These are phyloP conservation scores for Pantala flavescens DNA, from an alignment of 1,140 invertebrate genomes.

Conservation along the genomic window DNA sequence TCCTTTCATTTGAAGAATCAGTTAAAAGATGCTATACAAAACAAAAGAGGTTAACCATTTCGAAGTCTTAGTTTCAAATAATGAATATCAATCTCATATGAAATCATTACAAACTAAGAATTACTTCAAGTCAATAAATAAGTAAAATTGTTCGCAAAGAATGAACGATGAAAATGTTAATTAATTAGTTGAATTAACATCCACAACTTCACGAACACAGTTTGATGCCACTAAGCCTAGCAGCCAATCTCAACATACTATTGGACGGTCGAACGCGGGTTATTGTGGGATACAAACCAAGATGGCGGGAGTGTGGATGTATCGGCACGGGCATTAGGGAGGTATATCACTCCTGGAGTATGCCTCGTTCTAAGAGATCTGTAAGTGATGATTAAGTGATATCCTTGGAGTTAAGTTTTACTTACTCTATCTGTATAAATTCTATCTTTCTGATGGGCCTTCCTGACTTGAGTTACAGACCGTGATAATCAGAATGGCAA, in stretches of 20 bases:
- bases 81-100: too few relatives aligned
- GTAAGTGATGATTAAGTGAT: constrained; percentile 16
- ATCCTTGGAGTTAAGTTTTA: not conserved
- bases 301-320: constrained; percentile 24
- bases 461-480: not conserved
- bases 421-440: too few relatives aligned
- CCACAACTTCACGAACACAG: not conserved
- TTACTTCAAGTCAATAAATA: too few relatives aligned
- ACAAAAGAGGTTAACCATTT: not conserved
- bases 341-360: constrained; percentile 20
- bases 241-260: not conserved
- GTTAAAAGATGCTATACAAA: constrained; percentile 5
- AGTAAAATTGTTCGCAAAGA: too few relatives aligned
- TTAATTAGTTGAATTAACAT: too few relatives aligned
- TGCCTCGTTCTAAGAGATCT: constrained; percentile 25
- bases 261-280: constrained; percentile 9
- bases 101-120: too few relatives aligned
- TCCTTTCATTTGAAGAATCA: not conserved
- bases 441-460: too few relatives aligned
- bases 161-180: too few relatives aligned
- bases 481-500: not conserved
- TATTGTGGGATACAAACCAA: constrained; percentile 23
- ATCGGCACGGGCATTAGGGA: constrained; percentile 19
- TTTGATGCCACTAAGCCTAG: not conserved
- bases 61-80: not conserved